Evolutionary conservation across 2,888 invertebrate genomes (phyloP).

Genomic region (Hylaea fasciaria): DNA sequence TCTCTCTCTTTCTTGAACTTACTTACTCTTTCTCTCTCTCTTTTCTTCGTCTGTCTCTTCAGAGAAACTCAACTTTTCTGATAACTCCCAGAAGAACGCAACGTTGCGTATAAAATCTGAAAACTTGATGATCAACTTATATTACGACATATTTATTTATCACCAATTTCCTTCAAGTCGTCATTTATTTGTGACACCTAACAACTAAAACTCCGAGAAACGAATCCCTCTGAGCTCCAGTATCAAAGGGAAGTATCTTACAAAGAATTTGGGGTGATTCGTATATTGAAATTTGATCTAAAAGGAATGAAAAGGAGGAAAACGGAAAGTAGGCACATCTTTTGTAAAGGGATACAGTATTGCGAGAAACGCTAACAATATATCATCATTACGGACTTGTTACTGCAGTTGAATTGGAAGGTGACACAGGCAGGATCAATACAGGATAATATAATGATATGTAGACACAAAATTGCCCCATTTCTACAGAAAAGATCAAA

Average conservation of each 20-base stretch:
- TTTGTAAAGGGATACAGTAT: neutral
- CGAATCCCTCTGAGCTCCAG: constrained; percentile 4
- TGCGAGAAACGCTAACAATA: neutral
- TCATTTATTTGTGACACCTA: neutral
- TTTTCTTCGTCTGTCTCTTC: too few species aligned
- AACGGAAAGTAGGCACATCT: neutral
- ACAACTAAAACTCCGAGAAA: neutral
- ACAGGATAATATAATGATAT: too few species aligned
- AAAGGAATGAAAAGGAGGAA: neutral
- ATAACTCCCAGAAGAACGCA: too few species aligned
- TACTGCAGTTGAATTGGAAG: neutral
- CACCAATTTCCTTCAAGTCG: neutral
- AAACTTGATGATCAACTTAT: too few species aligned
- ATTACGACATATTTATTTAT: too few species aligned
- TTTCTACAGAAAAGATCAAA: too few species aligned
- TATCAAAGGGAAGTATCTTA: constrained; percentile 10
- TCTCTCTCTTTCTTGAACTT: too few species aligned
- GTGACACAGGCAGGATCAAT: too few species aligned
- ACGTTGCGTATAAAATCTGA: too few species aligned
- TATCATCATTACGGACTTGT: neutral
- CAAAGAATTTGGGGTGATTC: constrained; percentile 7
- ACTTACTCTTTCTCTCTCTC: too few species aligned
- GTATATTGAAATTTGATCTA: constrained; percentile 8
- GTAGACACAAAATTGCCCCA: too few species aligned
- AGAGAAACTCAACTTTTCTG: too few species aligned